Percentiles rank a stretch among this genome's conserved stretches.
Conservation (phyloP, 2,888 invertebrate species). For the Meteorus colon region DNA sequence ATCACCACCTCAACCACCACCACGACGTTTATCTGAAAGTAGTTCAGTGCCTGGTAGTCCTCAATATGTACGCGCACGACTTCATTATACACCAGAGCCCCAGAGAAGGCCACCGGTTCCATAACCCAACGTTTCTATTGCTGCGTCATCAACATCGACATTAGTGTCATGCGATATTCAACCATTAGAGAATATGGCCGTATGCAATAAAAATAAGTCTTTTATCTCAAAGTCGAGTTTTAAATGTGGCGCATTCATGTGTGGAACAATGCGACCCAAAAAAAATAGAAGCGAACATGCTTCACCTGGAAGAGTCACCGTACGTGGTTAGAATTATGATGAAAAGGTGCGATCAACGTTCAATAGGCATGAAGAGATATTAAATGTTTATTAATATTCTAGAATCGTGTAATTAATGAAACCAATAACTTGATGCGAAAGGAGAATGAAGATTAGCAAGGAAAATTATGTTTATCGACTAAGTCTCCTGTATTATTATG, state of each 20-base stretch:
- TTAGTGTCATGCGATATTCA: conserved; percentile 64
- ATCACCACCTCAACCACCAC: conserved; percentile 78
- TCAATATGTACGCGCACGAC: conserved; percentile 79
- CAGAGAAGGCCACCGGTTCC: conserved; percentile 70
- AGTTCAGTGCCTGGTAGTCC: conserved; percentile 82
- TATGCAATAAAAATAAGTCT: not conserved
- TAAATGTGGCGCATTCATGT: conserved; percentile 42
- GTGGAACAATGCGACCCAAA: conserved; percentile 43
- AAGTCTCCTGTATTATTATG: conserved; percentile 58
- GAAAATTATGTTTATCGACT: conserved; percentile 39
- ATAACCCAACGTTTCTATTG: conserved; percentile 63
- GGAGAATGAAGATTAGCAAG: conserved; percentile 18
- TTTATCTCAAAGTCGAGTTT: conserved; percentile 25
- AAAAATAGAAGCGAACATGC: conserved; percentile 40
- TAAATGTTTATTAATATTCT: conserved; percentile 13
- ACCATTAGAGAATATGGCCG: conserved; percentile 13
- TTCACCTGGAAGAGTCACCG: conserved; percentile 19
- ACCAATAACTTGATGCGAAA: not conserved
- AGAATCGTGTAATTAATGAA: conserved; percentile 14
- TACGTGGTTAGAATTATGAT: conserved; percentile 11
- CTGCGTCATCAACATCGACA: conserved; percentile 52
- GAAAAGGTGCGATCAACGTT: not conserved
- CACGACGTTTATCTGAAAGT: conserved; percentile 80
- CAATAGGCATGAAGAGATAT: conserved; percentile 20
- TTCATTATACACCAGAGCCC: conserved; percentile 74